Evolutionary conservation across 2,113 vertebrate genomes (phyloP), one percentile per base, ranked within the genome.

Genomic region (Thalassoma bifasciatum): DNA sequence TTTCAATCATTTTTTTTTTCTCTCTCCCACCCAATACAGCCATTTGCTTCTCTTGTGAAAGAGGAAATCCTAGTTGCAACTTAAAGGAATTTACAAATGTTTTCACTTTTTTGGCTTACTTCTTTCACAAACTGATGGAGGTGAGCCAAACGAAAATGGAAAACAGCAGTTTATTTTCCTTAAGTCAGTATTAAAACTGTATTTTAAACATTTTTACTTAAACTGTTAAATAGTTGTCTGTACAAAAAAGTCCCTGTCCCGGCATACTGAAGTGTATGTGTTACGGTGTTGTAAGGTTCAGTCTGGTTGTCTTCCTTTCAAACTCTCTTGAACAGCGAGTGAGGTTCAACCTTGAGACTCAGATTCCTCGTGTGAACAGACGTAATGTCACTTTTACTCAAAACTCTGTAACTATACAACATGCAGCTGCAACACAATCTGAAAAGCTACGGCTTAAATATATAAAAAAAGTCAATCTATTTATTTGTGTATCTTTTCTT

Each of bases 121-220:
- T 83, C 78, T 61, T 52, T 81, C 36, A 46, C 6, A 37, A 68
- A 82, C 62, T 59, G 67, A 16, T 44, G 34, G 77, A 77, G 24
- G 64, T 72, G 38, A 84, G 63, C 67, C 49, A 54, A 66, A 58
- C 22, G 19, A 88, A 30, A 58, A 51, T 9, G 40, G 53, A 34
- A 23, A 42, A 77, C 47, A 22, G 47, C 69, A 59, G 63, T 79
- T 19, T 17, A 40, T 85, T 88, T 89, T 79, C 85, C 73, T 87
- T 67, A 64, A 91, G 88, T 93, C 92, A 93, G 93, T 94, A 91
- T 94, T 95, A 90, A 84, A 87, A 83, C 79, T 87, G 77, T 92
- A 86, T 93, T 91, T 89, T 89, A 77, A 90, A 79, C 34, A 82
- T 86, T 93, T 90, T 84, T 90, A 83, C 84, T 84, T 88, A 13